Conservation (phyloP, 1,140 invertebrate genomes). For the Orchesella cincta region DNA sequence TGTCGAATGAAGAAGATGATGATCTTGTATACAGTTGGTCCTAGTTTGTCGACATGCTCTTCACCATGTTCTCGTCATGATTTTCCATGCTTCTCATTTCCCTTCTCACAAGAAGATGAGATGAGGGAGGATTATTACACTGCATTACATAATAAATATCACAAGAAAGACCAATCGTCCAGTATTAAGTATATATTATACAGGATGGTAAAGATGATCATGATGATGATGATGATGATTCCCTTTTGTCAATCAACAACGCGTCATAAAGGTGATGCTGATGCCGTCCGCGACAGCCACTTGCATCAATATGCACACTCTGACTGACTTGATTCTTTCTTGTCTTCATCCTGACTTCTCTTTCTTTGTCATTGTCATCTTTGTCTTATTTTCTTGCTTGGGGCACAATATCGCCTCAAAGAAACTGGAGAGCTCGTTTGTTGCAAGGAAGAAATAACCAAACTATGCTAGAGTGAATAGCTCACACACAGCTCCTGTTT, state of each 20-base stretch:
- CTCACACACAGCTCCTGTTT: too few species aligned
- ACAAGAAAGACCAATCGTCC: too few species aligned
- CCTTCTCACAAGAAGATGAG: background rate
- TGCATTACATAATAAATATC: background rate
- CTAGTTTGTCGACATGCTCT: background rate
- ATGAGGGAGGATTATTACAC: background rate
- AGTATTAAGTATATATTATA: too few species aligned
- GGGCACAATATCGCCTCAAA: too few species aligned
- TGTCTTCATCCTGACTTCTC: background rate
- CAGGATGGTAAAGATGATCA: background rate
- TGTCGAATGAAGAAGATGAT: conserved; percentile 7
- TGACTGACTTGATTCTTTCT: background rate
- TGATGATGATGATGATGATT: conserved; percentile 8
- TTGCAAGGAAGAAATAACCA: too few species aligned
- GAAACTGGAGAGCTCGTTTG: too few species aligned
- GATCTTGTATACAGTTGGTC: background rate
- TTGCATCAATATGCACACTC: background rate
- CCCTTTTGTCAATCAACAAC: conserved; percentile 42
- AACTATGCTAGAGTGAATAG: too few species aligned
- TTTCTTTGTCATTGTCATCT: conserved; percentile 23
- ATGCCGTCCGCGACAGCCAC: background rate
- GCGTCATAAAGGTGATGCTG: conserved; percentile 34
- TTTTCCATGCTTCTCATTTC: background rate
- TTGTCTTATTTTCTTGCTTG: too few species aligned
- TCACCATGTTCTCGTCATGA: background rate